phyloP scores from a whole-genome alignment of 2,888 invertebrate species.

The Strigamia maritima region DNA sequence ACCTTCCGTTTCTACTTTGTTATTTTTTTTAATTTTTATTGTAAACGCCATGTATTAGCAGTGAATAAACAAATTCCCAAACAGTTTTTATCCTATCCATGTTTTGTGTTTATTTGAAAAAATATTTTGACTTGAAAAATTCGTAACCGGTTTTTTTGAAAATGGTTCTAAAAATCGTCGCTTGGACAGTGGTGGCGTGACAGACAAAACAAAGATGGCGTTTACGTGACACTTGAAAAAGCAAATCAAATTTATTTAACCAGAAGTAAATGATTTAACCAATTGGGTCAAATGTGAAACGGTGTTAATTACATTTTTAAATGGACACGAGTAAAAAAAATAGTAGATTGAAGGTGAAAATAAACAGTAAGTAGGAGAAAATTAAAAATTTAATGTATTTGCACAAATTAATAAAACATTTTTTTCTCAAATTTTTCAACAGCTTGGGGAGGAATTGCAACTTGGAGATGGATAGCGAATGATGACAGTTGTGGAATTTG shows the following conservation, averaged over 20 bases:
- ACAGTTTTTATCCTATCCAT: too few relatives aligned
- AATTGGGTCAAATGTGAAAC: too few relatives aligned
- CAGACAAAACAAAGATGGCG: not conserved
- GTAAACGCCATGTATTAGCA: too few relatives aligned
- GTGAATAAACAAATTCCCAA: too few relatives aligned
- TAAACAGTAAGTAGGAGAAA: not conserved
- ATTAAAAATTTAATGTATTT: not conserved
- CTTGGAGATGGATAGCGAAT: slow-evolving; percentile 98
- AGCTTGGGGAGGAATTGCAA: slow-evolving; percentile 94
- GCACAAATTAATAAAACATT: not conserved
- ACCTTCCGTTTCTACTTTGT: too few relatives aligned
- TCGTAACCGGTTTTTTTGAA: too few relatives aligned
- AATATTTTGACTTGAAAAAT: too few relatives aligned
- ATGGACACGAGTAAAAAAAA: not conserved
- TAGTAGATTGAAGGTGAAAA: not conserved
- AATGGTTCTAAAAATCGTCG: not conserved
- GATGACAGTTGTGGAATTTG: slow-evolving; percentile 99
- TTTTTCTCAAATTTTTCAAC: not conserved
- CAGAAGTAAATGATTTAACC: not conserved
- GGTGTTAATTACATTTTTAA: not conserved
- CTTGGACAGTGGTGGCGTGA: not conserved
- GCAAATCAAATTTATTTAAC: not conserved
- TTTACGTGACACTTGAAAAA: not conserved
- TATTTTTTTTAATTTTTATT: too few relatives aligned
- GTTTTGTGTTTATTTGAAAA: too few relatives aligned